Base-by-base conservation (phyloP, 64 coral and sea anemone genomes). In the Actinia equina region DNA sequence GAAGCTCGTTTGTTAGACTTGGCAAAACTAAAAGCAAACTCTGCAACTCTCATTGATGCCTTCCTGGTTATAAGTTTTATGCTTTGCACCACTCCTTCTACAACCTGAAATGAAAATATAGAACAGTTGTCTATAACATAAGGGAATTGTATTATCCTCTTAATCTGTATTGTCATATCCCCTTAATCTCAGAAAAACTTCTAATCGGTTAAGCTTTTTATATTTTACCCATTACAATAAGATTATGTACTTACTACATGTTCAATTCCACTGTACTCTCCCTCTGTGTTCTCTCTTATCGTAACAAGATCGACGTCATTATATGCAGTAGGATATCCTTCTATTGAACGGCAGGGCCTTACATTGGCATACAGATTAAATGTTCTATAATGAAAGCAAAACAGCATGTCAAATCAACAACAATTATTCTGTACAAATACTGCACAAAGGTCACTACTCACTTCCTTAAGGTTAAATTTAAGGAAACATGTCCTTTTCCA, bases 401-500 rank as follows among this genome's bases (percentile, higher is more conserved):
- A 30, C 23, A 71, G 12, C 19, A 19, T 8, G 11, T 13, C 20
- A 15, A 12, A 74, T 74, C 23, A 27, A 30, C 3, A 14, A 30
- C n/a, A 26, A 74, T 37, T 37, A 37, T 37, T 37, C 30, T 11
- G 3, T 16, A 74, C 11, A 23, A 65, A n/a, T 65, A 23, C 62
- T 65, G 4, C 5, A 30, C 69, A 74, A 74, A 14, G 6, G 41
- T 65, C 19, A 65, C n/a, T 65, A 20, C 87, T 63, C 71, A 98
- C 95, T 88, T 89, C 53, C 95, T 92, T 22, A 98, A 82, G 18
- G 95, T 98, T 25, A 98, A 67, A 77, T 98, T 98, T 69, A 98
- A 87, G 41, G 95, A 98, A 19, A 98, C 95, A 92, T 98, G 95
- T 45, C 95, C 95, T 98, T 98, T 98, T 84, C 95, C 95, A 70